Percentiles rank a stretch among this genome's conserved stretches.
phyloP scores from a whole-genome alignment of 2,888 invertebrate species.

The Adelognathus sp. region DNA sequence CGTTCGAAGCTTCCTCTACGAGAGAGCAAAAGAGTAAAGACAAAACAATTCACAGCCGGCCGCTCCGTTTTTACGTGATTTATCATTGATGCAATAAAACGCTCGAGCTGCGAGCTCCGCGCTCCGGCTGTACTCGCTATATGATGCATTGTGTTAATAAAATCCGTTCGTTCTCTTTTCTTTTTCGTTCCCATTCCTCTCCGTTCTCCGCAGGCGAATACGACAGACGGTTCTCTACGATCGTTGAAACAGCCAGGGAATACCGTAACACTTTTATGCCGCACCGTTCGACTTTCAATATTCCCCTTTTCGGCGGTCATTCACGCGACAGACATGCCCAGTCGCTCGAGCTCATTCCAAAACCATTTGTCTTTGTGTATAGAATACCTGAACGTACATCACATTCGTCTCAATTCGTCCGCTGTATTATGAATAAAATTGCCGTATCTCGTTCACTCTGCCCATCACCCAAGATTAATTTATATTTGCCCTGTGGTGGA shows the following conservation, averaged over 20 bases:
- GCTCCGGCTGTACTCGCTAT: constrained; percentile 46
- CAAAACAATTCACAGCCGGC: neutral
- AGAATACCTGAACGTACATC: neutral
- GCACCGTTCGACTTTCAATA: constrained; percentile 51
- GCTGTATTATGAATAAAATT: constrained; percentile 13
- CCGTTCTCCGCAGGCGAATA: constrained; percentile 6
- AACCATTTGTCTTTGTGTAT: constrained; percentile 5
- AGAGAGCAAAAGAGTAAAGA: neutral
- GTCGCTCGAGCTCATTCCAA: neutral
- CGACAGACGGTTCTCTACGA: neutral
- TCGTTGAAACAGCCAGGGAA: neutral
- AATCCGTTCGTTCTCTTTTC: constrained; percentile 52
- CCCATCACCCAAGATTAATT: neutral
- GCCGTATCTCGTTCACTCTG: constrained; percentile 4
- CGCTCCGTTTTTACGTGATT: constrained; percentile 66
- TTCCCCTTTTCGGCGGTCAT: constrained; percentile 55
- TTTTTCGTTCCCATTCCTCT: constrained; percentile 7
- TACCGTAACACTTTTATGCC: neutral
- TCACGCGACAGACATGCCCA: constrained; percentile 41
- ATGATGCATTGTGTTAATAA: constrained; percentile 75
- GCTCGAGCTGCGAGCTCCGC: constrained; percentile 46
- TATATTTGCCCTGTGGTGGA: no score
- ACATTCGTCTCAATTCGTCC: neutral
- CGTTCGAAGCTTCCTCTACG: neutral
- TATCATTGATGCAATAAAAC: constrained; percentile 69